These are phyloP conservation scores for Caenorhabditis afra DNA, from an alignment of 2,888 invertebrate species.

Conservation along the genomic window DNA sequence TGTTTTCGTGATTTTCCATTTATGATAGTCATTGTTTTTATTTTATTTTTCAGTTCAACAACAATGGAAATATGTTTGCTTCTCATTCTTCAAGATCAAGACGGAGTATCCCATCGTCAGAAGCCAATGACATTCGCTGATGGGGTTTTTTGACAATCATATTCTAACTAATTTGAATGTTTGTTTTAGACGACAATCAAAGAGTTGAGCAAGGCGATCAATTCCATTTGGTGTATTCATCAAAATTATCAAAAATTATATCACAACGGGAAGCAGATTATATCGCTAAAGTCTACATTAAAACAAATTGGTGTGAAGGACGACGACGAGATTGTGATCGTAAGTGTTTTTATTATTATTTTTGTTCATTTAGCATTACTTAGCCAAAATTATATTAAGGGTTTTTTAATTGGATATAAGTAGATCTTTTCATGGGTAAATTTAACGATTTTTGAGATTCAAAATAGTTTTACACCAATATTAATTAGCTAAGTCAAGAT, in stretches of 20 bases:
- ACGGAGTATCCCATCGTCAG: conserved; percentile 24
- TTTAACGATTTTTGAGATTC: conserved; percentile 14
- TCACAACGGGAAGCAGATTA: conserved; percentile 25
- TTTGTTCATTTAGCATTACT: conserved; percentile 31
- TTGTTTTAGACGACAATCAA: conserved; percentile 47
- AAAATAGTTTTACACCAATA: conserved; percentile 1
- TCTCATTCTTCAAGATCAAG: conserved; percentile 13
- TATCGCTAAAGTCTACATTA: conserved; percentile 19
- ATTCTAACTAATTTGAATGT: conserved; percentile 42
- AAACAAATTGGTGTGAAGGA: conserved; percentile 25
- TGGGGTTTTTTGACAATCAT: conserved; percentile 36
- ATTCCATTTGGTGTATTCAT: conserved; percentile 20
- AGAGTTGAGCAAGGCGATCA: conserved; percentile 16
- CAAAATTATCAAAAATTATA: conserved; percentile 39
- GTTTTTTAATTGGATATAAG: conserved; percentile 28
- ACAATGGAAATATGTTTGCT: conserved; percentile 11
- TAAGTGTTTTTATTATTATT: conserved; percentile 40
- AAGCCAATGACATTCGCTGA: conserved; percentile 18
- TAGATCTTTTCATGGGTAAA: conserved; percentile 22
- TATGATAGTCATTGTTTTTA: conserved; percentile 2
- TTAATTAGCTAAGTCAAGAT: no score
- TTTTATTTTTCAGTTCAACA: neutral
- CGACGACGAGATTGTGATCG: conserved; percentile 31
- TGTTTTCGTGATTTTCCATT: conserved; percentile 17
- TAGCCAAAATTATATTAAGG: conserved; percentile 27